phyloP scores from a whole-genome alignment of 1,140 invertebrate species.

The Battus philenor region DNA sequence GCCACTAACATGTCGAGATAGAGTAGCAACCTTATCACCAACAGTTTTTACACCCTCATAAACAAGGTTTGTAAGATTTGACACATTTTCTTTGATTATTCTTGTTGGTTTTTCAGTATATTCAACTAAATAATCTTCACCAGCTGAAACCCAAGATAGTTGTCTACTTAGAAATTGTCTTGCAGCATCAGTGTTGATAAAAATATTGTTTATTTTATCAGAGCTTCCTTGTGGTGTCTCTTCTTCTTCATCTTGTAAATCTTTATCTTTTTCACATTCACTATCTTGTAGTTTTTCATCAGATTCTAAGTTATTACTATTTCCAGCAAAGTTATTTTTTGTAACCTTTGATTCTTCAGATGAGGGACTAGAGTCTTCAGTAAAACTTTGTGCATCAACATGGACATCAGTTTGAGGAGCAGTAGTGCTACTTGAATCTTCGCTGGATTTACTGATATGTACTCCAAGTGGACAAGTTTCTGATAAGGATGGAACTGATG shows the following conservation, averaged over 20 bases:
- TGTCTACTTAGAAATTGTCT: slow-evolving; percentile 83
- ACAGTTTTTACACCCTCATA: slow-evolving; percentile 85
- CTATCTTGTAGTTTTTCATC: slow-evolving; percentile 19
- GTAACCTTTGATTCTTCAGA: slow-evolving; percentile 72
- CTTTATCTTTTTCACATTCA: slow-evolving; percentile 29
- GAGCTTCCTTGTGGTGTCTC: slow-evolving; percentile 57
- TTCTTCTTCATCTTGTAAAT: slow-evolving; percentile 50
- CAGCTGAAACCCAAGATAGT: slow-evolving; percentile 83
- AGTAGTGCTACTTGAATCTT: slow-evolving; percentile 73
- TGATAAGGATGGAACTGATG: slow-evolving; percentile 69
- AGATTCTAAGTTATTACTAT: slow-evolving; percentile 34
- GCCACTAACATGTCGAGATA: slow-evolving; percentile 84
- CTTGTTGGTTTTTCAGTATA: slow-evolving; percentile 80
- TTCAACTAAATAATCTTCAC: slow-evolving; percentile 81
- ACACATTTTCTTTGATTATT: slow-evolving; percentile 83
- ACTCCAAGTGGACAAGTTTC: slow-evolving; percentile 72
- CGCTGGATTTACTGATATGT: slow-evolving; percentile 72
- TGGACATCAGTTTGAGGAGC: slow-evolving; percentile 68
- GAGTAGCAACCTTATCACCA: slow-evolving; percentile 83
- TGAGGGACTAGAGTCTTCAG: slow-evolving; percentile 75
- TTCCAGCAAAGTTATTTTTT: slow-evolving; percentile 41
- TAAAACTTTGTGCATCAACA: slow-evolving; percentile 72
- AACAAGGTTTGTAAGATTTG: slow-evolving; percentile 84
- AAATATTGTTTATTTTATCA: slow-evolving; percentile 81
- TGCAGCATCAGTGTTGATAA: slow-evolving; percentile 83